Evolutionary conservation across 2,113 vertebrate species (phyloP).

Genomic region (Takifugu flavidus): DNA sequence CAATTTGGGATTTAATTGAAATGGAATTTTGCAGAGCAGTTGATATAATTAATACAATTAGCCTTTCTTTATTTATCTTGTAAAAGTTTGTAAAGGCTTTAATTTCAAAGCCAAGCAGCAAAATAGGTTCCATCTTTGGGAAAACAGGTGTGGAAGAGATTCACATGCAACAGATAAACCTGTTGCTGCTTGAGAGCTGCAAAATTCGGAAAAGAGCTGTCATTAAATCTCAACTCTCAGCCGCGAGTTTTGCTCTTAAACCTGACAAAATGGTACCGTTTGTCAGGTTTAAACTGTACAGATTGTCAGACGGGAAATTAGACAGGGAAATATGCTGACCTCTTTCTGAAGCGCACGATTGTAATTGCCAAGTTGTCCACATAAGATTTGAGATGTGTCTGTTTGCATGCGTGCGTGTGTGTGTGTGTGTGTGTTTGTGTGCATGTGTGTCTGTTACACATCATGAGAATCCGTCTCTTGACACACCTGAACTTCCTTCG

Average conservation of each 20-base stretch:
- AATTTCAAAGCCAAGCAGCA: constrained; percentile 33
- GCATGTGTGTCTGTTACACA: neutral
- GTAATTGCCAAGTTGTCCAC: constrained; percentile 50
- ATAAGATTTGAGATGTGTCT: constrained; percentile 42
- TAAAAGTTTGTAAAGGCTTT: constrained; percentile 39
- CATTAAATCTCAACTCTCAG: constrained; percentile 41
- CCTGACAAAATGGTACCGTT: constrained; percentile 12
- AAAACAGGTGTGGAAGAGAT: constrained; percentile 56
- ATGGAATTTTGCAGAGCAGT: too few relatives aligned
- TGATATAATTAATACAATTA: constrained; percentile 4
- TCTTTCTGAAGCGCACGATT: constrained; percentile 17
- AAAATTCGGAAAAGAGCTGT: constrained; percentile 41
- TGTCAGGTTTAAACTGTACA: constrained; percentile 17
- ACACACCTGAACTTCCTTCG: constrained; percentile 55
- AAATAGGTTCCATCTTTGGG: constrained; percentile 40
- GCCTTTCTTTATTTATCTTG: constrained; percentile 8
- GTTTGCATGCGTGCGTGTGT: neutral
- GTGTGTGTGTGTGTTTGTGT: too few relatives aligned
- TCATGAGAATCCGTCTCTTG: constrained; percentile 16
- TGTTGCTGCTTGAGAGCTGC: constrained; percentile 59
- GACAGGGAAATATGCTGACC: constrained; percentile 32
- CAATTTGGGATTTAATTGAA: too few relatives aligned
- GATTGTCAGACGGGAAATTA: constrained; percentile 27
- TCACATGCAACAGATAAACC: constrained; percentile 46
- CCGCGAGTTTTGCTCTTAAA: constrained; percentile 19